Evolutionary conservation across 2,797 vertebrate species (phyloP).

Genomic region (Helarctos malayanus): DNA sequence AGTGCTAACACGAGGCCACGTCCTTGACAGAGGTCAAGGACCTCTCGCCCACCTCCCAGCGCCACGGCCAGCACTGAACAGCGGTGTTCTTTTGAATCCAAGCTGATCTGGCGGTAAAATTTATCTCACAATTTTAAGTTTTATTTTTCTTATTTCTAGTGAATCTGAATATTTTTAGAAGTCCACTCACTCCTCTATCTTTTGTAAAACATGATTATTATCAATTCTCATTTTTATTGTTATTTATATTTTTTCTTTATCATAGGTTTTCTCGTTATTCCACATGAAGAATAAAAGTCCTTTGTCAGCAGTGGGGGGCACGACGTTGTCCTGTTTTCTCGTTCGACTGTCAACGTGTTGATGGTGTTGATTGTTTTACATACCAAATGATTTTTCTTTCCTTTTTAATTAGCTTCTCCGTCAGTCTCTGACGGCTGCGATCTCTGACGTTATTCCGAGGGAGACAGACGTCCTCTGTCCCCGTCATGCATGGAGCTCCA

Average conservation of each 20-base stretch:
- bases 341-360: background rate
- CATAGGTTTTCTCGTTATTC: fast-evolving
- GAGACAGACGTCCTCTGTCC: fast-evolving
- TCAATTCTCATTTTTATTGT: background rate
- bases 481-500: fast-evolving
- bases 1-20: fast-evolving
- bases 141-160: background rate
- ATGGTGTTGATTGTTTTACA: background rate
- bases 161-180: background rate
- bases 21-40: background rate
- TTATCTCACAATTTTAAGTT: background rate
- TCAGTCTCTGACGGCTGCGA: fast-evolving
- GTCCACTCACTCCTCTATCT: background rate
- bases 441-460: background rate
- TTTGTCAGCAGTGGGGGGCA: fast-evolving
- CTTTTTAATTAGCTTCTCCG: fast-evolving
- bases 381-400: no score
- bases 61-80: fast-evolving
- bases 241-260: no score
- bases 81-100: background rate
- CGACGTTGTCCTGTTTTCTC: fast-evolving
- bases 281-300: fast-evolving
- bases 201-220: background rate
- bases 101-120: background rate
- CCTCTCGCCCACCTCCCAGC: fast-evolving